phyloP scores from a whole-genome alignment of 1,140 invertebrate species.

The Aphidius gifuensis region DNA sequence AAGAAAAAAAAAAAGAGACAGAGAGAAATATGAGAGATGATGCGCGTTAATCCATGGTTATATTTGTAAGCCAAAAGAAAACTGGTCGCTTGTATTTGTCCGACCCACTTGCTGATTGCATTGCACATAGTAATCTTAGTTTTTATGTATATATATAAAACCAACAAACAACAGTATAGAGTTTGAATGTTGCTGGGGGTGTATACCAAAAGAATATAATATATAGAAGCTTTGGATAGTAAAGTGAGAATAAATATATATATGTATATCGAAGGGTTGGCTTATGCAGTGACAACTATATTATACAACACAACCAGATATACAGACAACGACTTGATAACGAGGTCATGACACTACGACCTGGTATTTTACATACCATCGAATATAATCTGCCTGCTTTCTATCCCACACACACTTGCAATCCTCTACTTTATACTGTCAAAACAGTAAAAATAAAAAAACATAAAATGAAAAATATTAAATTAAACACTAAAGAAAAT shows the following conservation, averaged over 20 bases:
- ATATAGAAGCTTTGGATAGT: not conserved
- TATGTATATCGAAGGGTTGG: conserved; percentile 2
- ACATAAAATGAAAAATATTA: too few relatives aligned
- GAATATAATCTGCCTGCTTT: conserved; percentile 29
- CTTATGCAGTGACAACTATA: not conserved
- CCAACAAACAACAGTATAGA: too few relatives aligned
- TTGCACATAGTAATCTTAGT: conserved; percentile 31
- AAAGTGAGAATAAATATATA: not conserved
- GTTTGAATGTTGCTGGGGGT: not conserved
- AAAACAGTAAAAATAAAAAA: too few relatives aligned
- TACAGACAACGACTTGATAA: conserved; percentile 25
- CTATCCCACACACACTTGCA: not conserved
- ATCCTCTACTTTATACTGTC: not conserved
- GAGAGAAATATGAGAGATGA: not conserved
- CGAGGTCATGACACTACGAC: conserved; percentile 28
- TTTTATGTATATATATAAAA: conserved; percentile 18
- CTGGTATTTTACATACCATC: conserved; percentile 34
- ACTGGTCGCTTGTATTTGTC: not conserved
- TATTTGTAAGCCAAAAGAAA: conserved; percentile 28
- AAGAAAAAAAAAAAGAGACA: conserved; percentile 1
- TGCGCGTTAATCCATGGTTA: conserved; percentile 21
- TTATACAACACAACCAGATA: not conserved
- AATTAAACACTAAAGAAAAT: too few relatives aligned
- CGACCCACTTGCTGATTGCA: conserved; percentile 26
- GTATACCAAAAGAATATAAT: not conserved